These are phyloP conservation scores for Drosophila teissieri DNA, from an alignment of 1,140 invertebrate genomes.

Conservation along the genomic window DNA sequence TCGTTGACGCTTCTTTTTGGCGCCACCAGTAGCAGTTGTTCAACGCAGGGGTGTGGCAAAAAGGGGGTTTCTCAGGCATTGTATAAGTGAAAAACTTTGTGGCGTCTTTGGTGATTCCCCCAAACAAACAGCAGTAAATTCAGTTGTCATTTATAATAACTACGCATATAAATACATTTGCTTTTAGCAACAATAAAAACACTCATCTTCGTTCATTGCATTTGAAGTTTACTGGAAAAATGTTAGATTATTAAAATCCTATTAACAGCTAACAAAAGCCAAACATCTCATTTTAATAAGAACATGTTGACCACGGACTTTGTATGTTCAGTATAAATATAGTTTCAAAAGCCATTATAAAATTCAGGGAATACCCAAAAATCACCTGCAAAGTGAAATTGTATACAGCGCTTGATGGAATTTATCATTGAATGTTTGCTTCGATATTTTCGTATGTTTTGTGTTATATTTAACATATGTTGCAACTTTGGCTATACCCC, in stretches of 20 bases:
- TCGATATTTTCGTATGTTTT: neutral
- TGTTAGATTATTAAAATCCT: neutral
- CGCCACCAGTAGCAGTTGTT: constrained; percentile 28
- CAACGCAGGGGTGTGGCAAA: neutral
- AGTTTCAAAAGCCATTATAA: neutral
- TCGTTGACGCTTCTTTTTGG: constrained; percentile 48
- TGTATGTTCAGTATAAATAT: neutral
- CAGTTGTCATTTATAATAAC: too few species aligned
- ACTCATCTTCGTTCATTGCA: neutral
- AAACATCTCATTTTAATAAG: neutral
- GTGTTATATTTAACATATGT: constrained; percentile 3
- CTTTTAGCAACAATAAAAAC: too few species aligned
- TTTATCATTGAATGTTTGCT: neutral
- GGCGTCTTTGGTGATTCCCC: too few species aligned
- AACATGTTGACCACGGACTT: neutral
- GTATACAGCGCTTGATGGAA: neutral
- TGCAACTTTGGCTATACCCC: constrained; percentile 21
- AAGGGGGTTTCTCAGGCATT: constrained; percentile 7
- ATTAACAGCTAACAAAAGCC: neutral
- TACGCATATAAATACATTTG: too few species aligned
- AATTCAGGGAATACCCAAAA: neutral
- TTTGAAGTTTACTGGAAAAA: neutral
- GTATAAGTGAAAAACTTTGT: too few species aligned
- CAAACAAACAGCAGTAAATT: too few species aligned
- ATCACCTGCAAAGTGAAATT: too few species aligned